Conservation (phyloP, 2,113 vertebrate genomes). For the Alectura lathami region DNA sequence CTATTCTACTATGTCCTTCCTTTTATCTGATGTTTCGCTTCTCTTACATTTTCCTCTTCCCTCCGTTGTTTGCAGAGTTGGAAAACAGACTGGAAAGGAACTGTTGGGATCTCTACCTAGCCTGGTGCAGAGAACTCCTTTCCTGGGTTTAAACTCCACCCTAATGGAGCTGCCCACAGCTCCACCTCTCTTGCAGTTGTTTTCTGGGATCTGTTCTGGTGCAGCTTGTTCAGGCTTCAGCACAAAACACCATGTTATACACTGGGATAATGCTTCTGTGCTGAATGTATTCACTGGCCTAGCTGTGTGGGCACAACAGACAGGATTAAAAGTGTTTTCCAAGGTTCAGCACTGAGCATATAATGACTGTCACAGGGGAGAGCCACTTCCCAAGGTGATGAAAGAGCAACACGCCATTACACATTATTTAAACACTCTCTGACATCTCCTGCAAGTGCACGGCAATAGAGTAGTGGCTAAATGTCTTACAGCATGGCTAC, state of each 20-base stretch:
- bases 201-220: background rate
- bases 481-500: background rate
- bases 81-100: background rate
- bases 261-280: background rate
- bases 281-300: background rate
- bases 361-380: constrained; percentile 65
- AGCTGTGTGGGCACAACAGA: constrained; percentile 25
- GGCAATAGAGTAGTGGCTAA: background rate
- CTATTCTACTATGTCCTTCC: background rate
- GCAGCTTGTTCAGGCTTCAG: background rate
- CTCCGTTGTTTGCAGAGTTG: background rate
- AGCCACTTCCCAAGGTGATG: constrained; percentile 57
- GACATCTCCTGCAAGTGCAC: constrained; percentile 29
- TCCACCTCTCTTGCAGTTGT: background rate
- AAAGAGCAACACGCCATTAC: constrained; percentile 54
- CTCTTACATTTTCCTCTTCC: background rate
- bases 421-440: constrained; percentile 59
- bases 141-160: background rate
- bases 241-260: background rate
- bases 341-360: constrained; percentile 52
- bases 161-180: background rate
- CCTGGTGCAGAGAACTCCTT: background rate
- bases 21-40: background rate
- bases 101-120: background rate
- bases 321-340: constrained; percentile 50